phyloP scores from a whole-genome alignment of 2,113 vertebrate genomes.

The Periophthalmodon schlosseri region DNA sequence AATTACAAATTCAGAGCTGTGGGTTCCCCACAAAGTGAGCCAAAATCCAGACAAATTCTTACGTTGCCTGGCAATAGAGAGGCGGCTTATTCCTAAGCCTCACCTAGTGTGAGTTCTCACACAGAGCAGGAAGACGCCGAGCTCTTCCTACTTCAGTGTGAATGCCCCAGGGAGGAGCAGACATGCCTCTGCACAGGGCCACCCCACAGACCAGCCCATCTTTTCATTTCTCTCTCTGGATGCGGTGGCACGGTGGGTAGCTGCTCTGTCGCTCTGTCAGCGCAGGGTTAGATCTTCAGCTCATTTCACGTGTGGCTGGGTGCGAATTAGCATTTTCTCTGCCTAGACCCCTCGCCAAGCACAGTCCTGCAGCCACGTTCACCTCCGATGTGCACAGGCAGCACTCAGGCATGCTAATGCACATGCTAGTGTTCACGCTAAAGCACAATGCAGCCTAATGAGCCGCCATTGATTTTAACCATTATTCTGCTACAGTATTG shows the following conservation, averaged over 20 bases:
- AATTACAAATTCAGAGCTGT: constrained; percentile 61
- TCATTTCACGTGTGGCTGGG: constrained; percentile 82
- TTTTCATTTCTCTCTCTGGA: constrained; percentile 70
- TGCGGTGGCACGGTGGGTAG: constrained; percentile 54
- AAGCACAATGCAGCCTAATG: constrained; percentile 46
- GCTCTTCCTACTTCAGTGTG: constrained; percentile 34
- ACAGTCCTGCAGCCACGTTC: constrained; percentile 18
- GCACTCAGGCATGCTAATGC: constrained; percentile 38
- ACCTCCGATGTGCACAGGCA: constrained; percentile 44
- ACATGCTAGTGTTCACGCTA: constrained; percentile 45
- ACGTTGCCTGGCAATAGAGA: constrained; percentile 67
- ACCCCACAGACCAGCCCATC: constrained; percentile 50
- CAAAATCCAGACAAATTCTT: constrained; percentile 51
- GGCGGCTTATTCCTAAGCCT: constrained; percentile 62
- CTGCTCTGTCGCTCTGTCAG: constrained; percentile 52
- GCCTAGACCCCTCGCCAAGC: constrained; percentile 52
- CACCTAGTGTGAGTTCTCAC: constrained; percentile 49
- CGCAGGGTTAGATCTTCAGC: constrained; percentile 70
- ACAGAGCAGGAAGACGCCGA: constrained; percentile 44
- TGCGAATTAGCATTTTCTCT: constrained; percentile 77
- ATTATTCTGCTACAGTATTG: constrained; percentile 28
- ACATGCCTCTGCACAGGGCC: constrained; percentile 30
- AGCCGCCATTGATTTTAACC: constrained; percentile 46
- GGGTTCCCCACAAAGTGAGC: constrained; percentile 51
- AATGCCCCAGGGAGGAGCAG: constrained; percentile 45